Percentiles rank a stretch among this genome's conserved stretches.
phyloP scores from a whole-genome alignment of 2,888 invertebrate species.

The Tanytarsus gracilentus region DNA sequence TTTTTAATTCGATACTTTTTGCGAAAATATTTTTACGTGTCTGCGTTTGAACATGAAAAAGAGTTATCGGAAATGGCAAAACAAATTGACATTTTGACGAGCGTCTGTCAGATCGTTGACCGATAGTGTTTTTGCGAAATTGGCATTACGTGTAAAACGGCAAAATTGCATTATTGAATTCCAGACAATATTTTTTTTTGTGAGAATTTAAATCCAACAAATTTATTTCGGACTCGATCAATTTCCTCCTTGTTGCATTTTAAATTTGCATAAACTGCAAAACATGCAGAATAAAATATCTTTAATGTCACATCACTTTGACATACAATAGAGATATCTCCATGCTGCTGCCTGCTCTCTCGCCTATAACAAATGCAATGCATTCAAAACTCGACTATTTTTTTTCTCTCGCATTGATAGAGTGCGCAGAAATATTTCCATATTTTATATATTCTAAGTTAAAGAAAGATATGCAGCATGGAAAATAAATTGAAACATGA shows the following conservation, averaged over 20 bases:
- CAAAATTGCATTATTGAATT: neutral
- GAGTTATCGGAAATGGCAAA: constrained; percentile 18
- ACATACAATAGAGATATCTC: constrained; percentile 28
- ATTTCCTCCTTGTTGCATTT: no score
- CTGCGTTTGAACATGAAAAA: no score
- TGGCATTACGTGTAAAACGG: neutral
- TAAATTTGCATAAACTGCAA: constrained; percentile 10
- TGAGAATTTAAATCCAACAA: no score
- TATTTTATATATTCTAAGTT: no score
- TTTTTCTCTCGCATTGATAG: no score
- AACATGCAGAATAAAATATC: neutral
- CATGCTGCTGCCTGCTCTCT: no score
- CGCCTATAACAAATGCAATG: neutral
- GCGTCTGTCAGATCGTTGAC: constrained; percentile 14
- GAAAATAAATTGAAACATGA: no score
- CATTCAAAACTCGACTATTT: neutral
- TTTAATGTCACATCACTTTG: constrained; percentile 25
- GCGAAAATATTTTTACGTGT: no score
- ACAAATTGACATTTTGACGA: constrained; percentile 19
- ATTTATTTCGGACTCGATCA: no score
- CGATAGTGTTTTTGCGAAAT: neutral
- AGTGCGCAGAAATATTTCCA: no score
- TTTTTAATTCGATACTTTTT: constrained; percentile 3
- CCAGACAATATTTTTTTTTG: no score
- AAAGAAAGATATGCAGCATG: no score